Base-by-base conservation (phyloP, 2,888 invertebrate species). In the Pterostichus niger region DNA sequence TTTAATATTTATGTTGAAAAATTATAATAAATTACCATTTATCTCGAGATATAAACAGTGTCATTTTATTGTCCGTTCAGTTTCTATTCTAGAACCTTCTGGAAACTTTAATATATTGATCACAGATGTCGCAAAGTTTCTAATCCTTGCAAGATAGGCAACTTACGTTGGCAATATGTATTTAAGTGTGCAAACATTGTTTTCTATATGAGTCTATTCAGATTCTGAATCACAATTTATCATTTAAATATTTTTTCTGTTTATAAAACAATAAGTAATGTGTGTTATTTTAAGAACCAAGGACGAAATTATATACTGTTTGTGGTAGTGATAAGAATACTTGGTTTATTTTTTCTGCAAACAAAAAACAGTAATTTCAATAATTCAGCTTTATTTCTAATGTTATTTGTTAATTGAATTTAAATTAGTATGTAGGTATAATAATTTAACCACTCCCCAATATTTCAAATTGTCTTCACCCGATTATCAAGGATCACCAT, bases 391-490 rank as follows among this genome's bases (percentile, higher is more conserved):
- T 71, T 71, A 46, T 71, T 44, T 71, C 13, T n/a, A 6, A 13
- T 71, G 44, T 71, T 44, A 56, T 56, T n/a, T 56, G 44, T 15
- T 71, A 6, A 44, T 71, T 71, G 40, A 40, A 71, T 64, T 64
- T 64, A 64, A 64, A 44, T 71, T 17, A 44, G 44, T 44, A 71
- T 15, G 44, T 71, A 71, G 68, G 68, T 71, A 56, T 10, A 6
- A 56, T 10, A 6, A 7, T 40, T 59, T 33, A 5, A 33, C 64
- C 64, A 35, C 64, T 13, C 64, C 64, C 33, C n/a, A 49, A 33
- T 33, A 64, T 35, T 64, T 11, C 9, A 17, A 59, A 59, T 59
- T 35, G 6, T 59, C 59, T 59, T 59, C 59, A 31, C 7, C 59
- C 1, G 56, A 35, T n/a, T 35, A 35, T 35, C 64, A 64, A 64